A percentile compares a stretch with the other conserved stretches of the same genome.
phyloP scores from a whole-genome alignment of 2,797 vertebrate species.

The Eulemur coronatus region DNA sequence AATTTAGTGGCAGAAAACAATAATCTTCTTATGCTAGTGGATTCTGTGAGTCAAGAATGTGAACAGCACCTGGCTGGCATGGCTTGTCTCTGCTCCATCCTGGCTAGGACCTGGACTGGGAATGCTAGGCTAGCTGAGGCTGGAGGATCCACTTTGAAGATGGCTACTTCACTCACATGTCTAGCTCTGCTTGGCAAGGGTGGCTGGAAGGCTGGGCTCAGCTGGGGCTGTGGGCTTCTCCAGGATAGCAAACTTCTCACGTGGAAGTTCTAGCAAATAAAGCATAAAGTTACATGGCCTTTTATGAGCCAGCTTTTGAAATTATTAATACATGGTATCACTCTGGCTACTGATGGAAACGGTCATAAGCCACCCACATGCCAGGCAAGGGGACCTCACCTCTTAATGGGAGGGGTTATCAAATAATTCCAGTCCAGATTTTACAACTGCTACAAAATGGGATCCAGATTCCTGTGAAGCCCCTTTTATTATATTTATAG shows the following conservation, averaged over 20 bases:
- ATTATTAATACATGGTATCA: not conserved
- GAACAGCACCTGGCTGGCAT: not conserved
- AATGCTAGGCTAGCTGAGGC: not conserved
- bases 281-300: not conserved
- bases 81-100: conserved; percentile 13
- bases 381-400: not conserved
- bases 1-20: conserved; percentile 5
- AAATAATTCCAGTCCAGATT: not conserved
- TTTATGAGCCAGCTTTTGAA: not conserved
- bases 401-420: not conserved
- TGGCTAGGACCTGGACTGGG: not conserved
- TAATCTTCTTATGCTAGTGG: not conserved
- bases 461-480: conserved; percentile 1
- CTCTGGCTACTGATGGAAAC: not conserved
- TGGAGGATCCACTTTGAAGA: not conserved
- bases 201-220: not conserved
- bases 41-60: conserved; percentile 13
- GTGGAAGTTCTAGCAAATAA: not conserved
- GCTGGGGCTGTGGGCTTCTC: not conserved
- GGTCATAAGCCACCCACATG: not conserved
- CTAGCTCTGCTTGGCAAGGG: not conserved
- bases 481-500: not conserved
- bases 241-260: not conserved
- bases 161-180: not conserved
- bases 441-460: conserved; percentile 4